Base-by-base conservation (phyloP, 2,113 vertebrate genomes). In the Alethe castanea region DNA sequence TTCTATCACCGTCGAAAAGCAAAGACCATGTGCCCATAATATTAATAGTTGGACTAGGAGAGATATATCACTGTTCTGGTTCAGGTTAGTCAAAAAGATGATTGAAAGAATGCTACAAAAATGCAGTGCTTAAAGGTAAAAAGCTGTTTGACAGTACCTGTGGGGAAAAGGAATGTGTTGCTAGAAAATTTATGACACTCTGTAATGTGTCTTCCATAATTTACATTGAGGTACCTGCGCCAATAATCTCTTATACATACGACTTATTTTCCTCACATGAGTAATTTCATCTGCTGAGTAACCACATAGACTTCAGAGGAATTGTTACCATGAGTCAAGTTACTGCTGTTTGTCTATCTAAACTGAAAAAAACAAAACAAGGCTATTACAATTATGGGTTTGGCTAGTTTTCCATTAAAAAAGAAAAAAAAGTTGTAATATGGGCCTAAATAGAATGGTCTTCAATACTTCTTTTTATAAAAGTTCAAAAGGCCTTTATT, bases 61-160 rank as follows among this genome's bases (percentile, higher is more conserved):
- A 88, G 54, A 82, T 92, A 29, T 31, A 90, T 96, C 65, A 78
- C 56, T 74, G 47, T 44, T 94, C 74, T 90, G 64, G 20, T 77
- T 93, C 82, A 71, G 47, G 47, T 70, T 88, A 93, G 72, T 92
- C 76, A 83, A 94, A 95, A 86, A 35, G 19, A 33, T 85, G 79
- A 93, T 92, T 61, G 95, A 93, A 86, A 74, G 84, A 92, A 93
- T 3, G 14, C 42, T 77, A 52, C 1, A 1, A 60, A 90, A 96
- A 83, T 66, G 38, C 54, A 71, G 50, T 83, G 56, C 64, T 90
- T 95, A 86, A 94, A 83, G 76, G 47, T 90, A 96, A 80, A 95
- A 83, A 71, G 60, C 15, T 78, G 26, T 70, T 83, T 93, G 88
- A 66, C 35, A 22, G 67, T 47, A 62, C 38, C 52, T 77, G 40